Base-by-base conservation (phyloP, 2,888 invertebrate species). In the Cheilosia pagana region DNA sequence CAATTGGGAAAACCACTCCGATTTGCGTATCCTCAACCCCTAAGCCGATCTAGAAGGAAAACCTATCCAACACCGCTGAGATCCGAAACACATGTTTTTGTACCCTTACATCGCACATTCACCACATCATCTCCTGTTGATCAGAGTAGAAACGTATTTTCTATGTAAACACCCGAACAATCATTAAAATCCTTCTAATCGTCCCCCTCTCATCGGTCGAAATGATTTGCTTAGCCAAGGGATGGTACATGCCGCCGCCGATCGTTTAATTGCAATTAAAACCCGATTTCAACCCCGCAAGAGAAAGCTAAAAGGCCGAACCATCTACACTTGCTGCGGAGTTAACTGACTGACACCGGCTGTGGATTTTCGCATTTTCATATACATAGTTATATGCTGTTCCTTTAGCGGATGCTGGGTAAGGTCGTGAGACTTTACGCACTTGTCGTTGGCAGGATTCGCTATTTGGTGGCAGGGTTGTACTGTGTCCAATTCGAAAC, bases 221-320 rank as follows among this genome's bases (percentile, higher is more conserved):
- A 57, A 62, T 60, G 57, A 55, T 70, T 78, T 55, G 59, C 12
- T 31, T 10, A 57, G 63, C 83, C 60, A 65, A 78, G 87, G 74
- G 81, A 87, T 86, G 87, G 85, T 88, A 88, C 86, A 87, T 77
- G 79, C 86, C 88, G 87, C 89, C 88, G 88, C 88, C 88, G 91
- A 91, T 91, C 91, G 89, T 91, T 91, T 91, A 91, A 90, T 90
- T 91, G 91, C 90, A 91, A 91, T 91, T 91, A 91, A 90, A 91
- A 90, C 89, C 89, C 90, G 67, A 81, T 90, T 91, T 88, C 88
- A 88, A 87, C 81, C 87, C 87, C 67, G 77, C 60, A 81, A 63
- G 60, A 41, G 87, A 89, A 86, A 91, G 90, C 90, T 89, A 90
- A 88, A 90, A 79, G 75, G 83, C 72, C 39, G 79, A 75, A 70